These are phyloP conservation scores for Campoplex nolae DNA, from an alignment of 2,888 invertebrate species.

Conservation along the genomic window DNA sequence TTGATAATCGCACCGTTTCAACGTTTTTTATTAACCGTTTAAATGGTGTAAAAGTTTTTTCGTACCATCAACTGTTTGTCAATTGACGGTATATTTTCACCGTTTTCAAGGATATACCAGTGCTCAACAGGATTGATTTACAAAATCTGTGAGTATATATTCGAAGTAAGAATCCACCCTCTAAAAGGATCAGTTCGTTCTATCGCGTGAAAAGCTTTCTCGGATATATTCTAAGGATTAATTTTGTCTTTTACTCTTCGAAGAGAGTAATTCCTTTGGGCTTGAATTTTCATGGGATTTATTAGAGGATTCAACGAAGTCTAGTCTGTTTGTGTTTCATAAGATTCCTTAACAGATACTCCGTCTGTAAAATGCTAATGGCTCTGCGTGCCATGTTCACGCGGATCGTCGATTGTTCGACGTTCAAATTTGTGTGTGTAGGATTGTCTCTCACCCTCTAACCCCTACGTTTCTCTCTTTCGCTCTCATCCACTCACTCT, in stretches of 20 bases:
- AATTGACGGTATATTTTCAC: neutral
- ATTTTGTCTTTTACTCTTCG: neutral
- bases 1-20: conserved; percentile 7
- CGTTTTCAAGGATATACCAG: conserved; percentile 23
- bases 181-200: conserved; percentile 5
- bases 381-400: conserved; percentile 38
- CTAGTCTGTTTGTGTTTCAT: neutral
- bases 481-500: conserved; percentile 20
- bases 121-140: conserved; percentile 27
- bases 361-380: conserved; percentile 6
- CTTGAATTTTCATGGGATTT: neutral
- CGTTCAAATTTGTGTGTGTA: conserved; percentile 54
- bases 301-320: neutral
- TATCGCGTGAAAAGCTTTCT: neutral
- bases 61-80: conserved; percentile 9
- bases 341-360: neutral
- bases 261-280: neutral
- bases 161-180: conserved; percentile 13
- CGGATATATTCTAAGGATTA: neutral
- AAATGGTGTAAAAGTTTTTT: conserved; percentile 13
- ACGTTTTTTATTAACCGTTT: neutral
- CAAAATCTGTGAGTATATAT: conserved; percentile 51
- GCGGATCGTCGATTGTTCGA: conserved; percentile 61
- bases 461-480: conserved; percentile 2
- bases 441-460: conserved; percentile 1